These are phyloP conservation scores for Patella pellucida DNA, from an alignment of 2,888 invertebrate species.

Conservation along the genomic window DNA sequence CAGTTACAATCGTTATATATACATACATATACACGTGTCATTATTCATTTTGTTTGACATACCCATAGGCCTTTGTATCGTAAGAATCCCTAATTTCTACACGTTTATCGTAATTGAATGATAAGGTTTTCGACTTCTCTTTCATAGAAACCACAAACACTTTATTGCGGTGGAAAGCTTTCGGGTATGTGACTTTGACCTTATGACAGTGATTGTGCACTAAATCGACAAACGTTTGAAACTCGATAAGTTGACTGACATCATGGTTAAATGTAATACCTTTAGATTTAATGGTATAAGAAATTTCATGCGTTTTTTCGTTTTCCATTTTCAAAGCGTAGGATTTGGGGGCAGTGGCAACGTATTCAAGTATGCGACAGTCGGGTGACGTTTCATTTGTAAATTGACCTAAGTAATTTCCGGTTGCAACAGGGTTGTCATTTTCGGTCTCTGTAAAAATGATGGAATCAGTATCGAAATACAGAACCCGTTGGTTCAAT, in stretches of 20 bases:
- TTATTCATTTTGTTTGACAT: too few relatives aligned
- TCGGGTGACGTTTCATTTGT: slow-evolving; percentile 38
- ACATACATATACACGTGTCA: too few relatives aligned
- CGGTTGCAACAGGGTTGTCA: slow-evolving; percentile 20
- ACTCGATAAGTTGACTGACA: too few relatives aligned
- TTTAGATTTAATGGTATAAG: slow-evolving; percentile 27
- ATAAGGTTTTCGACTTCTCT: not conserved
- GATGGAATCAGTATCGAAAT: slow-evolving; percentile 68
- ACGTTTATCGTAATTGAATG: not conserved
- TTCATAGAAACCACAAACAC: not conserved
- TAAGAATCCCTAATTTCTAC: not conserved
- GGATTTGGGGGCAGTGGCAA: slow-evolving; percentile 28
- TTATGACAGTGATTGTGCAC: too few relatives aligned
- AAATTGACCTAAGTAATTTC: slow-evolving; percentile 31
- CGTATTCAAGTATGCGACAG: slow-evolving; percentile 48
- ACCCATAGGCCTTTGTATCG: not conserved
- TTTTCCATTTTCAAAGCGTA: slow-evolving; percentile 27
- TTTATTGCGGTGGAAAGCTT: too few relatives aligned
- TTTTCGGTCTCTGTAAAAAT: slow-evolving; percentile 47
- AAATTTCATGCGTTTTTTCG: slow-evolving; percentile 6
- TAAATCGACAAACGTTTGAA: too few relatives aligned
- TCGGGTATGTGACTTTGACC: too few relatives aligned
- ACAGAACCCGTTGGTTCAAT: slow-evolving; percentile 57
- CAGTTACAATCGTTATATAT: not conserved
- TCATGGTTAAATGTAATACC: slow-evolving; percentile 22